Percentiles rank a stretch among this genome's conserved stretches.
Conservation (phyloP, 2,113 vertebrate species). For the Oriolus oriolus region DNA sequence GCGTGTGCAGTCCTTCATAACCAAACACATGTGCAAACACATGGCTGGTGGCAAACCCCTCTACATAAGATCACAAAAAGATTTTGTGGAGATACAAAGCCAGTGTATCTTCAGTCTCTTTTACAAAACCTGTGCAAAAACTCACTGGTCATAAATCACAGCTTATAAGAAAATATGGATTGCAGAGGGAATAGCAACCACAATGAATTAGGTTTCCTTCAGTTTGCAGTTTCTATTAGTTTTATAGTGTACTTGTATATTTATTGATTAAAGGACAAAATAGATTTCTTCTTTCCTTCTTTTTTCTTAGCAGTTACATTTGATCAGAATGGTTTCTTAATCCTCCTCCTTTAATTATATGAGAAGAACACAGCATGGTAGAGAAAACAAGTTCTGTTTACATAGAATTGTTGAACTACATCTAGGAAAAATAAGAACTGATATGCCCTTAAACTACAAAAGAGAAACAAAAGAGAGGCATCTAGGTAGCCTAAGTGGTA, state of each 20-base stretch:
- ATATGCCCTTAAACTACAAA: neutral
- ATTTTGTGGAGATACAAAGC: neutral
- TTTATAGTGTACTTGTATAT: neutral
- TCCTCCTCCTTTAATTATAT: neutral
- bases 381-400: neutral
- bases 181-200: neutral
- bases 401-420: neutral
- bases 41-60: neutral
- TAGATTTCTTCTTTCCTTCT: neutral
- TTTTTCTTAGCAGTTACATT: neutral
- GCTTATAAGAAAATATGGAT: neutral
- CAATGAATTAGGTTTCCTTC: neutral
- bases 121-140: neutral
- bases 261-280: conserved; percentile 3
- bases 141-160: neutral
- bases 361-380: neutral
- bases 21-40: neutral
- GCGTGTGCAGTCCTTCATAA: neutral
- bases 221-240: neutral
- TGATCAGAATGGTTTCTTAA: neutral
- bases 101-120: neutral
- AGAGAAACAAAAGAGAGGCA: neutral
- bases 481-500: neutral
- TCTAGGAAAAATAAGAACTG: neutral
- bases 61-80: neutral